phyloP scores from a whole-genome alignment of 2,888 invertebrate genomes.

The Nymphalis c-album region DNA sequence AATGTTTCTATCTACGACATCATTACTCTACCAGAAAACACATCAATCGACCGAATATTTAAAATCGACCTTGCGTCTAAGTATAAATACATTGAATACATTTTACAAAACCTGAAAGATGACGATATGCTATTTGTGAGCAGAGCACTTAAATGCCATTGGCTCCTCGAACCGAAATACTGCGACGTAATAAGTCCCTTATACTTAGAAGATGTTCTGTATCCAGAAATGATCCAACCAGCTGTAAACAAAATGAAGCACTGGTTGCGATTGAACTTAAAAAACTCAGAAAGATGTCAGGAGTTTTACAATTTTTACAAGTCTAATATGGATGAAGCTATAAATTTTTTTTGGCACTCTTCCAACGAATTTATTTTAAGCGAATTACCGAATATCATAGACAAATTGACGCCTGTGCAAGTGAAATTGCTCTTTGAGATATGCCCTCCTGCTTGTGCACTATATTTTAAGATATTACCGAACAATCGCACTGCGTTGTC shows the following conservation, averaged over 20 bases:
- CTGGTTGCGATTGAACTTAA: conserved; percentile 50
- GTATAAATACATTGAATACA: conserved; percentile 52
- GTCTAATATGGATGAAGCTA: conserved; percentile 46
- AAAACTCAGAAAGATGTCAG: conserved; percentile 49
- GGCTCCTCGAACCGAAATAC: conserved; percentile 54
- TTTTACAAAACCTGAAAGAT: conserved; percentile 56
- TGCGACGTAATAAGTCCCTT: conserved; percentile 54
- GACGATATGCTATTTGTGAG: conserved; percentile 64
- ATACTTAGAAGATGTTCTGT: conserved; percentile 56
- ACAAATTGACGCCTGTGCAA: conserved; percentile 50
- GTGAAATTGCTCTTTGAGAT: conserved; percentile 57
- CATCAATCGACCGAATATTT: conserved; percentile 56
- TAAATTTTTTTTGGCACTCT: conserved; percentile 56
- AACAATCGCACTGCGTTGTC: conserved; percentile 41
- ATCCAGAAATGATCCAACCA: conserved; percentile 57
- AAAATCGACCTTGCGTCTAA: conserved; percentile 64
- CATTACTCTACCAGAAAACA: conserved; percentile 45
- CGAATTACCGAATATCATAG: conserved; percentile 47
- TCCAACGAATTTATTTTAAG: conserved; percentile 47
- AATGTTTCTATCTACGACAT: conserved; percentile 38
- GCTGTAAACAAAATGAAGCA: conserved; percentile 60
- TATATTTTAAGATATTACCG: conserved; percentile 53
- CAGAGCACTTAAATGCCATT: conserved; percentile 57
- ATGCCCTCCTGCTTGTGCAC: conserved; percentile 48
- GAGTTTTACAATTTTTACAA: conserved; percentile 58